Conservation (phyloP, 2,113 vertebrate genomes). For the Seriola quinqueradiata region DNA sequence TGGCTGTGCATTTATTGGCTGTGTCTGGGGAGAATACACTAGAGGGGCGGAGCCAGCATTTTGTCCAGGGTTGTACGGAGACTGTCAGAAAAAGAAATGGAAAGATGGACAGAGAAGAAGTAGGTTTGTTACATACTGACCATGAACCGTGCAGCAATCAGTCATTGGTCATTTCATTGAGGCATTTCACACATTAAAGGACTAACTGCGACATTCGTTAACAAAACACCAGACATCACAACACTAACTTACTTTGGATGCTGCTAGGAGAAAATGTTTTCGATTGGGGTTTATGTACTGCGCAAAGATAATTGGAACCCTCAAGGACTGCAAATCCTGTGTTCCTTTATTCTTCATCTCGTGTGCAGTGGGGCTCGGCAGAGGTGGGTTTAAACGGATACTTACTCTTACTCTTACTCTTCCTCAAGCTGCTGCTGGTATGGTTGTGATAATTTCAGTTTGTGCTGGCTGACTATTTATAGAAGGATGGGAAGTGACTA, state of each 20-base stretch:
- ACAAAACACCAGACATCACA: slow-evolving; percentile 16
- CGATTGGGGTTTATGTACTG: slow-evolving; percentile 32
- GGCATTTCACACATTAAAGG: slow-evolving; percentile 5
- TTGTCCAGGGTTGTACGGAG: slow-evolving; percentile 95
- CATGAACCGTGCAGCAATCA: slow-evolving; percentile 10
- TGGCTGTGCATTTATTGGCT: slow-evolving; percentile 96
- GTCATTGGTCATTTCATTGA: slow-evolving; percentile 5
- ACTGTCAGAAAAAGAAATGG: slow-evolving; percentile 79
- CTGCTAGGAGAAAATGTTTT: slow-evolving; percentile 39
- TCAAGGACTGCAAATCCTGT: slow-evolving; percentile 39
- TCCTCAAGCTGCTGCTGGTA: slow-evolving; percentile 38
- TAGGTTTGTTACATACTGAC: background rate
- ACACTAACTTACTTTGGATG: slow-evolving; percentile 14
- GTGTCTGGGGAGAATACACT: slow-evolving; percentile 94
- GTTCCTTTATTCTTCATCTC: slow-evolving; percentile 47
- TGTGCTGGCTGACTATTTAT: slow-evolving; percentile 63
- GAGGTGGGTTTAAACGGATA: slow-evolving; percentile 49
- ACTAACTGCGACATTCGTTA: background rate
- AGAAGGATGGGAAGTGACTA: slow-evolving; percentile 44
- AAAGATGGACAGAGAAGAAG: background rate
- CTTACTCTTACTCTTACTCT: slow-evolving; percentile 19
- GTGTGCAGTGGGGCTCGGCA: slow-evolving; percentile 31
- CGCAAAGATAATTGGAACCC: slow-evolving; percentile 48
- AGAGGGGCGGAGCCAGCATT: slow-evolving; percentile 93
- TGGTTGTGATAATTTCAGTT: slow-evolving; percentile 54